Conservation (phyloP, 2,888 invertebrate species). For the Polia nebulosa region DNA sequence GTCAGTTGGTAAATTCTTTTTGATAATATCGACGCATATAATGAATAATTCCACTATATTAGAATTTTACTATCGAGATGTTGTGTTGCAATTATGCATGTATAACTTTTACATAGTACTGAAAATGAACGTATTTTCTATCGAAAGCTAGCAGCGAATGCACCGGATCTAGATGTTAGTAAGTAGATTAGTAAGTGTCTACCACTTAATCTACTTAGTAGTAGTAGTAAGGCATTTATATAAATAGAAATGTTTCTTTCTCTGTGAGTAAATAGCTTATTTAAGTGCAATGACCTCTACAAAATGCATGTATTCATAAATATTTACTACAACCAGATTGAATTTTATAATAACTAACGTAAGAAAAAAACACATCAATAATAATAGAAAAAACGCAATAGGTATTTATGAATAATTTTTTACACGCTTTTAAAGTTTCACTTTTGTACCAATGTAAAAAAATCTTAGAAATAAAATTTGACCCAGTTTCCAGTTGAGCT, state of each 20-base stretch:
- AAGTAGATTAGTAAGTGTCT: constrained; percentile 41
- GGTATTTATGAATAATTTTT: no score
- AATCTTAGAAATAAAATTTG: no score
- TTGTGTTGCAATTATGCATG: constrained; percentile 34
- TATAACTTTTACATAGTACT: constrained; percentile 47
- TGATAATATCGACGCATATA: constrained; percentile 31
- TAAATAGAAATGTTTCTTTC: constrained; percentile 32
- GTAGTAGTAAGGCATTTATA: constrained; percentile 35
- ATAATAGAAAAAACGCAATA: no score
- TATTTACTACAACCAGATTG: not conserved
- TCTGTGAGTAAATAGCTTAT: not conserved
- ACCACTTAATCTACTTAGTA: no score
- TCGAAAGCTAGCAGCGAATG: constrained; percentile 36
- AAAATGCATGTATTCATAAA: not conserved
- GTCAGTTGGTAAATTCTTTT: constrained; percentile 26
- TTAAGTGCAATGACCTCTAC: constrained; percentile 17
- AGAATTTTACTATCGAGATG: constrained; percentile 36
- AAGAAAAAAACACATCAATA: no score
- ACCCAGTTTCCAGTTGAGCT: no score
- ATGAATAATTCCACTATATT: constrained; percentile 55
- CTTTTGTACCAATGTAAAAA: no score
- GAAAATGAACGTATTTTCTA: constrained; percentile 52
- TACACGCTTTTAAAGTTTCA: no score
- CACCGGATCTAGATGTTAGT: constrained; percentile 33
- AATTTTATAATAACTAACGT: no score